A percentile compares a stretch with the other conserved stretches of the same genome.
Evolutionary conservation across 2,113 vertebrate genomes (phyloP).

Genomic region (Oceanodroma tethys): DNA sequence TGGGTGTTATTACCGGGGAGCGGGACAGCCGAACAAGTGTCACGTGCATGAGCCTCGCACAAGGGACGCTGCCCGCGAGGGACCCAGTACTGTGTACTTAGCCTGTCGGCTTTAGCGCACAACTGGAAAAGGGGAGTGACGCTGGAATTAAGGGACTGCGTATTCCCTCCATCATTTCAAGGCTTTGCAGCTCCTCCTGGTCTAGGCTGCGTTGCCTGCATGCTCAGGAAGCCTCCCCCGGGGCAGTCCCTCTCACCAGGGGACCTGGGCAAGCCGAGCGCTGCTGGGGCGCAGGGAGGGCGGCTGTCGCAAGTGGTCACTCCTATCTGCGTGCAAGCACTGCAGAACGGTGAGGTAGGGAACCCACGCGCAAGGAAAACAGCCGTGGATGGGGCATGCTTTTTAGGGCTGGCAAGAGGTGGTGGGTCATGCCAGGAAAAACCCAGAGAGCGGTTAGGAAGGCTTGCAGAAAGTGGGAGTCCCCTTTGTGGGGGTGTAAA

Average conservation of each 20-base stretch:
- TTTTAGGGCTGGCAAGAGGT: background rate
- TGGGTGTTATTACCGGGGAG: background rate
- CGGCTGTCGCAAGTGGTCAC: rapidly evolving
- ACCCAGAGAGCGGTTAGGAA: background rate
- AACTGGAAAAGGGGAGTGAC: background rate
- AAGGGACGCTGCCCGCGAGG: background rate
- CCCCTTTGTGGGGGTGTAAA: background rate
- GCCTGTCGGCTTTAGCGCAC: rapidly evolving
- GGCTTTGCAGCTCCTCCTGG: background rate
- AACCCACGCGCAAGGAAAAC: rapidly evolving
- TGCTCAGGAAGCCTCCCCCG: background rate
- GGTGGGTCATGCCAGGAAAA: background rate
- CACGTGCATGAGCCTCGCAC: background rate
- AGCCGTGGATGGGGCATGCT: rapidly evolving
- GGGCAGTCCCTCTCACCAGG: background rate
- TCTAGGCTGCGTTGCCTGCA: background rate
- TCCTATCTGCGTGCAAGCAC: background rate
- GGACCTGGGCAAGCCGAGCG: background rate
- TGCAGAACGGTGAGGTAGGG: background rate
- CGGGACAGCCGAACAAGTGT: background rate
- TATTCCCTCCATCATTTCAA: background rate
- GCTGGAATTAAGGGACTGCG: background rate
- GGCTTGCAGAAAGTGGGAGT: background rate
- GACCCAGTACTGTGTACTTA: background rate
- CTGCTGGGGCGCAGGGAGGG: background rate